Evolutionary conservation across 2,888 invertebrate species (phyloP).

Genomic region (Cheiracanthium punctorium): DNA sequence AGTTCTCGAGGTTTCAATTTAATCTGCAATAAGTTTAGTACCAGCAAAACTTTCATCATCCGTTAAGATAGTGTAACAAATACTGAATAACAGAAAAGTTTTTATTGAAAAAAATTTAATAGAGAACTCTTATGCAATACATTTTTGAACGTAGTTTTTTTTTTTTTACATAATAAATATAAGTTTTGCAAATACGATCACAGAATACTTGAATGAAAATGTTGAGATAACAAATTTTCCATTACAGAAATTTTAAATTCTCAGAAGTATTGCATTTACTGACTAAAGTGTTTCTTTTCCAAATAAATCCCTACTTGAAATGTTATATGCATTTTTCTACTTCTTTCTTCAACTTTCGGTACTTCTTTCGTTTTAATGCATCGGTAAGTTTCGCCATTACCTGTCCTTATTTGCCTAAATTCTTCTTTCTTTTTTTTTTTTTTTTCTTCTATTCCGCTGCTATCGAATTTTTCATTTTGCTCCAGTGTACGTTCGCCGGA

Average conservation of each 20-base stretch:
- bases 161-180: no score
- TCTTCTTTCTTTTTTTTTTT: conserved; percentile 28
- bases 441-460: background rate
- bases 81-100: no score
- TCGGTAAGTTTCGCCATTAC: conserved; percentile 48
- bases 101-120: no score
- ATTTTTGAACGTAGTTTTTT: no score
- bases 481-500: background rate
- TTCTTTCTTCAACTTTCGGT: background rate
- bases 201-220: background rate
- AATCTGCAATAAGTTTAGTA: no score
- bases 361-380: conserved; percentile 53
- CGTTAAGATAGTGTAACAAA: no score
- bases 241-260: background rate
- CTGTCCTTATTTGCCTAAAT: conserved; percentile 53
- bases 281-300: background rate
- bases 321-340: background rate
- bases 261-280: background rate
- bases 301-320: background rate
- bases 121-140: no score
- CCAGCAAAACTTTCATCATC: no score
- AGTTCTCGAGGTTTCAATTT: no score
- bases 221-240: background rate
- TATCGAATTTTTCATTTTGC: background rate
- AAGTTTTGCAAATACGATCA: no score